Evolutionary conservation across 2,797 vertebrate genomes (phyloP), one percentile per base, ranked within the genome.

Genomic region (Columba guinea): DNA sequence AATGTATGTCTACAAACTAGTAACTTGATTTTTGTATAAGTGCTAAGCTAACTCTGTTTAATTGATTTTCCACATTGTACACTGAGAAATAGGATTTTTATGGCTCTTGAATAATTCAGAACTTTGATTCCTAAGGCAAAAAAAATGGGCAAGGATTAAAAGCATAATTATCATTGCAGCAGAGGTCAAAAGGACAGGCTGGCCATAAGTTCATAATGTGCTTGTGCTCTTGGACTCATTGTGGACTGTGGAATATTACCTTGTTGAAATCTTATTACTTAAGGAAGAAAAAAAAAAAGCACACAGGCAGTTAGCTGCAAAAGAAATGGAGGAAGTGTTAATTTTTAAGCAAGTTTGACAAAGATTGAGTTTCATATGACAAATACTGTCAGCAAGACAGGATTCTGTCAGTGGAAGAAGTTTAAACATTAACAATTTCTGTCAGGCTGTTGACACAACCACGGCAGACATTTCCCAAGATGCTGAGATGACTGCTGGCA

Each of bases 381-480:
- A 99, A 99, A 99, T 98, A 98, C 98, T 99, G 99, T 99, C 99
- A 99, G 98, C 98, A 98, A 98, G 98, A 99, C 98, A 98, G 98
- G 98, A 99, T 98, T 98, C 99, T 99, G 99, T 99, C 98, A 99
- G 98, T 98, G 98, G 98, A 98, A 99, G 98, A 98, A 99, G 99
- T 98, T 99, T 99, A 99, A 99, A 99, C 99, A 99, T 99, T 99
- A 99, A 99, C 99, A 99, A 98, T 99, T 99, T 99, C 99, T 99
- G 99, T 99, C 99, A 99, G 99, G 98, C 98, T 99, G 99, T 99
- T 99, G 99, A 99, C 99, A 99, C 99, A 99, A 99, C 99, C 98
- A 98, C 99, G 99, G 99, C 99, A 99, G 99, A 99, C 99, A 99
- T 99, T 99, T 99, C 99, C 99, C 99, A 99, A 98, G 99, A 99